Evolutionary conservation across 2,797 vertebrate genomes (phyloP).

Genomic region (Falco biarmicus): DNA sequence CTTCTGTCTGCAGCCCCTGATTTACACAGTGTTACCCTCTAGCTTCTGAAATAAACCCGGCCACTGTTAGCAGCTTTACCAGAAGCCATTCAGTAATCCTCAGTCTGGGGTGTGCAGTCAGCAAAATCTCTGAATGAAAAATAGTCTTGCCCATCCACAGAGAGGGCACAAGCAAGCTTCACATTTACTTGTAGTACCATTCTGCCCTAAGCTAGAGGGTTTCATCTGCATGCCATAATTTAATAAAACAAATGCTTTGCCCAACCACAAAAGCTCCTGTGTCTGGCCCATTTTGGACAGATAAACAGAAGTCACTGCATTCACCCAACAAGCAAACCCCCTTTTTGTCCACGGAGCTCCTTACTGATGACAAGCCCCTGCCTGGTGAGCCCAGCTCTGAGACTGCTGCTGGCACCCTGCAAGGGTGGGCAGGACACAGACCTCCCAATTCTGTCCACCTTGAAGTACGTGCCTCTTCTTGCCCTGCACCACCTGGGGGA

Average conservation of each 20-base stretch:
- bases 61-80: background rate
- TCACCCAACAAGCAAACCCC: background rate
- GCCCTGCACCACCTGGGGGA: background rate
- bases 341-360: background rate
- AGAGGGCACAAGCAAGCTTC: background rate
- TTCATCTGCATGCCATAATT: background rate
- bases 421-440: background rate
- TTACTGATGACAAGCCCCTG: fast-evolving
- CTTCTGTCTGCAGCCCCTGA: background rate
- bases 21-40: background rate
- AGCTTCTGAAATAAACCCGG: background rate
- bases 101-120: background rate
- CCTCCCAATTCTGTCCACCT: too few species aligned
- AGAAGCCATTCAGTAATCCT: background rate
- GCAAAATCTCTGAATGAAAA: background rate
- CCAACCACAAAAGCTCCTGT: background rate
- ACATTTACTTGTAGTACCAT: background rate
- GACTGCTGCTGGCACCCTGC: background rate
- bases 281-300: background rate
- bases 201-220: background rate
- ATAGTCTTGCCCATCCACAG: background rate
- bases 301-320: background rate
- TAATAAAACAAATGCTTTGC: background rate
- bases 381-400: background rate
- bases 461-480: background rate